A percentile compares a stretch with the other conserved stretches of the same genome.
Conservation (phyloP, 2,113 vertebrate species). For the Petroica traversi region DNA sequence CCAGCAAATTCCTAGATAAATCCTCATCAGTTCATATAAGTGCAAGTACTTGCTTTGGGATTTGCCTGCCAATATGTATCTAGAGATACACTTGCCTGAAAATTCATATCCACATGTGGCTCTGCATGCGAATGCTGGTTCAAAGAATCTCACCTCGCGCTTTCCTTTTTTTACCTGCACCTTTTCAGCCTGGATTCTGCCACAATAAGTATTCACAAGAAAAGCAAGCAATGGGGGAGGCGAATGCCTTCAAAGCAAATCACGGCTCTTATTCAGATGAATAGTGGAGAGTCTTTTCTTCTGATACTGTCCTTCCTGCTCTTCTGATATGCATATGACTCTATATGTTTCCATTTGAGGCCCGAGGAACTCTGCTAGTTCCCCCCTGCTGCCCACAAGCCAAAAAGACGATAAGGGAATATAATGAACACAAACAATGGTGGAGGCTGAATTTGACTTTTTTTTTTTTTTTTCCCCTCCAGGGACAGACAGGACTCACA, state of each 20-base stretch:
- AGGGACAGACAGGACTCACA: conserved; percentile 59
- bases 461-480: conserved; percentile 26
- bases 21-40: conserved; percentile 54
- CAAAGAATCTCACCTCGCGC: not conserved
- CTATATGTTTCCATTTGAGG: conserved; percentile 48
- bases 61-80: conserved; percentile 17
- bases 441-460: conserved; percentile 36
- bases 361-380: conserved; percentile 20
- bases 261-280: conserved; percentile 11
- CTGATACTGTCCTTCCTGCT: conserved; percentile 34
- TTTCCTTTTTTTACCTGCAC: conserved; percentile 15
- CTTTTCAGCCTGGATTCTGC: conserved; percentile 41
- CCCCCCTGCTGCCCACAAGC: conserved; percentile 23
- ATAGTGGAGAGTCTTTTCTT: conserved; percentile 28
- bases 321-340: conserved; percentile 46
- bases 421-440: conserved; percentile 59
- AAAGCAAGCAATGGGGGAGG: conserved; percentile 20
- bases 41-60: conserved; percentile 29
- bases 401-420: conserved; percentile 48
- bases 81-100: conserved; percentile 31
- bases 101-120: conserved; percentile 26
- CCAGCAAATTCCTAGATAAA: conserved; percentile 49
- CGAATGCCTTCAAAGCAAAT: conserved; percentile 39
- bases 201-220: conserved; percentile 2
- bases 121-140: conserved; percentile 27